Evolutionary conservation across 1,140 invertebrate species (phyloP), one percentile per base, ranked within the genome.

Genomic region (Caenorhabditis tropicalis): DNA sequence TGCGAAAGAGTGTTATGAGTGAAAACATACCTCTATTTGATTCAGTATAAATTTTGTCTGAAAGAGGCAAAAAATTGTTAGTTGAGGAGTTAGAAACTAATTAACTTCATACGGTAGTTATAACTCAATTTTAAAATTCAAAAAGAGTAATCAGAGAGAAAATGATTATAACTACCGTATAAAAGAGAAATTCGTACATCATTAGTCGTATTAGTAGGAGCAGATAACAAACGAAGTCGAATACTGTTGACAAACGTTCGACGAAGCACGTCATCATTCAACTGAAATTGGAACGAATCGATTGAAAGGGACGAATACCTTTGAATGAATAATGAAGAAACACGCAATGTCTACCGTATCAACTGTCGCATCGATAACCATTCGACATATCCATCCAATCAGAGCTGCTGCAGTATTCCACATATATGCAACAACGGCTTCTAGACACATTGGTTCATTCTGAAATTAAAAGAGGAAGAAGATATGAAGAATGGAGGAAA

Each of bases 221-320:
- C 65, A 74, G 12, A 43, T 9, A 31, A 24, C 21, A 74, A 74
- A 36, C 65, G 33, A 46, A 43, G 65, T 74, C 65, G 65, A 21
- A 74, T 74, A 43, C 65, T 74, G 65, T 74, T 74, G 65, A 39
- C 43, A 74, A 74, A 74, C 65, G 65, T 74, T 74, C 65, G 36
- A 33, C 65, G 65, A 46, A 74, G 36, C 33, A 74, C 36, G 65
- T 74, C 65, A 36, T 74, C 65, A 74, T 74, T 74, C 0, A 74
- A 43, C 65, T 74, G 65, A 74, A 74, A 74, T 43, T 46, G 10
- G 24, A 70, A 70, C 9, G 24, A 36, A 43, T 39, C 5, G 24
- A 10, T 24, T 12, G 5, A 43, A 10, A 12, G 0, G 9, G 56
- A 65, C 7, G 16, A 24, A n/a, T 46, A 74, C 65, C 65, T 74